Conservation (phyloP, 2,797 vertebrate genomes). For the Sebastes hubbsi region DNA sequence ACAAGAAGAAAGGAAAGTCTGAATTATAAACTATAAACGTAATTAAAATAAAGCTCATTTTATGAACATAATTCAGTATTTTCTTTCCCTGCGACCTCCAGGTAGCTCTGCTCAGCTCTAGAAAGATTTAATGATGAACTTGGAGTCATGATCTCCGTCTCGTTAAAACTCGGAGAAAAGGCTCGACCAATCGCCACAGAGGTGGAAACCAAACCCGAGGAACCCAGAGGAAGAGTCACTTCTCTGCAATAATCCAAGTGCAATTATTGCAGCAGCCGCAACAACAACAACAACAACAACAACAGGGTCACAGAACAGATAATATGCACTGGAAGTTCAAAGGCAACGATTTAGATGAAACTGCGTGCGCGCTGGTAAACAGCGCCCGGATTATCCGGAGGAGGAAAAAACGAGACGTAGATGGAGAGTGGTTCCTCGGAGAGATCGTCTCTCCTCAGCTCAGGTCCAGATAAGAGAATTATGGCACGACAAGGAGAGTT, state of each 20-base stretch:
- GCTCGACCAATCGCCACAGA: conserved; percentile 30
- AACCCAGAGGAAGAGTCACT: conserved; percentile 54
- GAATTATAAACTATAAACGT: not conserved
- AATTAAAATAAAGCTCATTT: not conserved
- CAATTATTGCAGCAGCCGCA: conserved; percentile 74
- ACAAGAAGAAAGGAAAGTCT: too few species aligned
- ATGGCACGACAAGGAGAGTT: conserved; percentile 80
- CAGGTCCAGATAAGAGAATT: conserved; percentile 91
- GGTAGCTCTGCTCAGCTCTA: not conserved
- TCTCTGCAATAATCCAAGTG: conserved; percentile 69
- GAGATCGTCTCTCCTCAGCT: conserved; percentile 72
- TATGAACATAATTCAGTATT: not conserved
- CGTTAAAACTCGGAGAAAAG: not conserved
- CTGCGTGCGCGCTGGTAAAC: conserved; percentile 76
- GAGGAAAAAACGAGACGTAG: conserved; percentile 67
- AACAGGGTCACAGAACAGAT: conserved; percentile 73
- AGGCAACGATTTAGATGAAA: conserved; percentile 68
- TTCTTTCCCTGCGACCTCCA: conserved; percentile 10
- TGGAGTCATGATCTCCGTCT: conserved; percentile 11
- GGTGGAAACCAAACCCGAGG: conserved; percentile 24
- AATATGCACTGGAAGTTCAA: conserved; percentile 69
- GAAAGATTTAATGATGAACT: conserved; percentile 16
- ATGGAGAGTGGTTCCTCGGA: conserved; percentile 78
- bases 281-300: conserved; percentile 55
- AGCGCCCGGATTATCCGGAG: conserved; percentile 81